Base-by-base conservation (phyloP, 2,113 vertebrate species). In the Takifugu bimaculatus region DNA sequence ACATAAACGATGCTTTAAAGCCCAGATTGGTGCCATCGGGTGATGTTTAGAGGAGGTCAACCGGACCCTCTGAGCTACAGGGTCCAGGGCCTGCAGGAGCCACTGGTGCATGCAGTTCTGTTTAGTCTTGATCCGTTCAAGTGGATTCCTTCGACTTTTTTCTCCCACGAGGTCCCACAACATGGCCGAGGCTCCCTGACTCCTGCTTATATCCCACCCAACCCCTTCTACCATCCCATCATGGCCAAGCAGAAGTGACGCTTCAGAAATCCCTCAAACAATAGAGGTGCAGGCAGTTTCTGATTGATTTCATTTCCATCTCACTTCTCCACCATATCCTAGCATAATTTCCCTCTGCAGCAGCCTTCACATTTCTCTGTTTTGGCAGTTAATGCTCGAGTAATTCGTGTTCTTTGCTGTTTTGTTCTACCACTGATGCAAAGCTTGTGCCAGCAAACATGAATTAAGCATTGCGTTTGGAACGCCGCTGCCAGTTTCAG, bases 181-280 rank as follows among this genome's bases (percentile, higher is more conserved):
- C 77, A 70, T 77, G 70, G 78, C 75, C 60, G 54, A 60, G 80
- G 67, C 70, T 85, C 70, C 74, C 65, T 72, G 74, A 76, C 81
- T 71, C 80, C 78, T 81, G 74, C 64, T 52, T 25, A n/a, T n/a
- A 62, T 60, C 52, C 55, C 26, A 27, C 25, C 26, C 45, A n/a
- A 63, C 49, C 43, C 32, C 3, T 39, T 13, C 20, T 20, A 20
- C 20, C 20, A 20, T 20, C 20, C 20, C 20, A 20, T 20, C 20
- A 20, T 20, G 20, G 20, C 20, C 20, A 20, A 20, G 20, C 20
- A 20, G 20, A 20, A 20, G 20, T 20, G 20, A 20, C 20, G 20
- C 20, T 20, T 20, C 20, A 20, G 20, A 20, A 20, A 20, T 20
- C 20, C 20, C 20, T 20, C 29, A 32, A 32, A 32, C 29, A 32